A percentile compares a stretch with the other conserved stretches of the same genome.
Conservation (phyloP, 2,888 invertebrate genomes). For the Protula sp. region DNA sequence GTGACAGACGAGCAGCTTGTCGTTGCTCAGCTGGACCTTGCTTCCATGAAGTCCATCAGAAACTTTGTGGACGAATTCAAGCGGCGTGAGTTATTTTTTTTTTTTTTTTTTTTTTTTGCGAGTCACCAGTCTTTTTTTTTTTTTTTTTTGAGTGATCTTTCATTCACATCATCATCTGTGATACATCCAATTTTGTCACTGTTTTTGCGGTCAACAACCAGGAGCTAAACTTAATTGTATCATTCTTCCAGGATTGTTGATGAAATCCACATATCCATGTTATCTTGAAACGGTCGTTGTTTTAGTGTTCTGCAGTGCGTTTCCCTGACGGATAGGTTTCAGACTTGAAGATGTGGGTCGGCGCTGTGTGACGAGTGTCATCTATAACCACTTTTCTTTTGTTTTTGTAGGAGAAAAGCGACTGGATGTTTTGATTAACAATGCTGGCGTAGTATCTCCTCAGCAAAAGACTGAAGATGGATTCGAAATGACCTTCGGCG, state of each 20-base stretch:
- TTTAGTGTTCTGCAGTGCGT: too few relatives aligned
- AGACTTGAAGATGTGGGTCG: not conserved
- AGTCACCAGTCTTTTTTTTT: too few relatives aligned
- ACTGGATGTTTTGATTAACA: constrained; percentile 46
- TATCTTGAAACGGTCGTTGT: too few relatives aligned
- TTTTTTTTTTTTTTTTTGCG: not conserved
- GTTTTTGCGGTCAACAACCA: too few relatives aligned
- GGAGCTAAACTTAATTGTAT: too few relatives aligned
- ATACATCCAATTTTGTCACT: too few relatives aligned
- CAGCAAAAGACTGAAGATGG: constrained; percentile 40
- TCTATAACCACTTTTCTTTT: too few relatives aligned
- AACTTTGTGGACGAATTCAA: constrained; percentile 67
- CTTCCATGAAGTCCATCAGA: constrained; percentile 68
- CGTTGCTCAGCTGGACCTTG: constrained; percentile 71
- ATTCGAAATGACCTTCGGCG: constrained; percentile 47
- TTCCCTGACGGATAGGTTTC: too few relatives aligned
- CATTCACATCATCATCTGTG: too few relatives aligned
- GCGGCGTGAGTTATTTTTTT: constrained; percentile 32
- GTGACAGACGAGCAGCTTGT: constrained; percentile 57
- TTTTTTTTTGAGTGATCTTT: too few relatives aligned
- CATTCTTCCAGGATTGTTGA: too few relatives aligned
- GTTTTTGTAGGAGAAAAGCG: constrained; percentile 25
- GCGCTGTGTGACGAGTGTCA: not conserved
- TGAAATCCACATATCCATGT: too few relatives aligned
- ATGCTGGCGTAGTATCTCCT: constrained; percentile 43